Base-by-base conservation (phyloP, 2,888 invertebrate species). In the Gymnoscelis rufifasciata region DNA sequence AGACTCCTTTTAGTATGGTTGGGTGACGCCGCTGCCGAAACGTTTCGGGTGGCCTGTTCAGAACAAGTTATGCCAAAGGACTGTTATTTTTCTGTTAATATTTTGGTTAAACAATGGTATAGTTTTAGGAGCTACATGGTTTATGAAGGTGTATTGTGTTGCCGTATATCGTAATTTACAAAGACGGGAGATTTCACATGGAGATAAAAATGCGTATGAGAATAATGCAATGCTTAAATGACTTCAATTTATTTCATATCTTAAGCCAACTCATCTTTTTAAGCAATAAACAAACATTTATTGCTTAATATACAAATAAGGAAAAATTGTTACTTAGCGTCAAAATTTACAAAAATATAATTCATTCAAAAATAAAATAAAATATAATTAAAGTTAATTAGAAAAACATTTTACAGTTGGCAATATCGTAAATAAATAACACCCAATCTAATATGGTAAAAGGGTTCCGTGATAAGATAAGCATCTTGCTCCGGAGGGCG, bases 131-230 rank as follows among this genome's bases (percentile, higher is more conserved):
- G 47, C 2, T 13, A 31, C 35, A 42, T 36, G 39, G 27, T 29
- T 24, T 27, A 42, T 23, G 29, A 27, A 51, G 47, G 46, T 13
- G 23, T 43, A 26, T 56, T 48, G 50, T n/a, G n/a, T n/a, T n/a
- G n/a, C n/a, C n/a, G n/a, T n/a, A n/a, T n/a, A n/a, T n/a, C n/a
- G n/a, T n/a, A n/a, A n/a, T n/a, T n/a, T n/a, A n/a, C 52, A 50
- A 30, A 13, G 41, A 47, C 54, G 51, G 4, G 52, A 56, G 69
- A 72, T 73, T 67, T 73, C 68, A 52, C 73, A 72, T 58, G 54
- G 27, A 46, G 73, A 70, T 73, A 69, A 61, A 61, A 65, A 58
- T 57, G 50, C 59, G 57, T 62, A 63, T 57, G 62, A 64, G 59
- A 58, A 55, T 49, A 56, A 52, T 44, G 42, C 40, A 33, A 55